phyloP scores from a whole-genome alignment of 2,888 invertebrate genomes.

The Pollenia amentaria region DNA sequence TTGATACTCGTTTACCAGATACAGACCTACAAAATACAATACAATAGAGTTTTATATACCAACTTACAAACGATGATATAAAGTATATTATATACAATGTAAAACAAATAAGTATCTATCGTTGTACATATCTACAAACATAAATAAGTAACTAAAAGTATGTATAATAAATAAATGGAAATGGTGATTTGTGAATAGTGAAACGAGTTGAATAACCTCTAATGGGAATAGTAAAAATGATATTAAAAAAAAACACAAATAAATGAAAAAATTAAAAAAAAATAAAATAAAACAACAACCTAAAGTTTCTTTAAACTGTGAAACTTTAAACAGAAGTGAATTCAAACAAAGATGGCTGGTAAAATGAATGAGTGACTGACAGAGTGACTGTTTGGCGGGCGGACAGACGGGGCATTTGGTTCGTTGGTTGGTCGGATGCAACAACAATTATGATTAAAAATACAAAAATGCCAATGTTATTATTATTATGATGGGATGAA shows the following conservation, averaged over 20 bases:
- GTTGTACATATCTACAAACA: constrained; percentile 7
- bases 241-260: constrained; percentile 13
- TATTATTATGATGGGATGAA: constrained; percentile 37
- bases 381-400: background rate
- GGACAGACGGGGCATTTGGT: background rate
- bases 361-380: background rate
- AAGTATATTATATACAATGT: constrained; percentile 52
- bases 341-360: constrained; percentile 37
- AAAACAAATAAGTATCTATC: constrained; percentile 33
- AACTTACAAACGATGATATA: constrained; percentile 38
- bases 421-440: constrained; percentile 1
- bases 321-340: constrained; percentile 46
- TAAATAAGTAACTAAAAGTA: constrained; percentile 38
- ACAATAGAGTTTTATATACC: constrained; percentile 33
- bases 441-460: constrained; percentile 59
- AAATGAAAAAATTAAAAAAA: constrained; percentile 29
- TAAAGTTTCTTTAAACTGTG: constrained; percentile 62
- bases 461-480: constrained; percentile 60
- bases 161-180: constrained; percentile 56
- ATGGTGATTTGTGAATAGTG: constrained; percentile 61
- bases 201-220: constrained; percentile 70
- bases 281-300: constrained; percentile 40
- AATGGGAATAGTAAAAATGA: constrained; percentile 66
- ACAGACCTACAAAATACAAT: constrained; percentile 48
- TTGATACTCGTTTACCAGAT: constrained; percentile 31